Evolutionary conservation across 2,797 vertebrate genomes (phyloP).

Genomic region (Pygocentrus nattereri): DNA sequence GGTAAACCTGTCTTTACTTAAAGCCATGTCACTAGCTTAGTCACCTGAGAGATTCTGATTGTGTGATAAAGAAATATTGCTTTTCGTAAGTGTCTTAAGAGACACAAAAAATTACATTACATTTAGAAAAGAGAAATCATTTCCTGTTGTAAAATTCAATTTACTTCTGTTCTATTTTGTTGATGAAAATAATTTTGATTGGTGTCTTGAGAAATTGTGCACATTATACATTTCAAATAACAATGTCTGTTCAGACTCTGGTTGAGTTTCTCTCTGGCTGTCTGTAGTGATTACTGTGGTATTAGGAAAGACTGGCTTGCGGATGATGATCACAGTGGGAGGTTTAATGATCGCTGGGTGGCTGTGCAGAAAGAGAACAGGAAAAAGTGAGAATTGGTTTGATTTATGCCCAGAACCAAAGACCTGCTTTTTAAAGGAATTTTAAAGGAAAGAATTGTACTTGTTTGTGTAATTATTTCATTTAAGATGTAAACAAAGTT

Average conservation of each 20-base stretch:
- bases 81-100: neutral
- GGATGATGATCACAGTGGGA: conserved; percentile 53
- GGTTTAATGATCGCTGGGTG: conserved; percentile 63
- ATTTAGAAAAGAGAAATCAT: neutral
- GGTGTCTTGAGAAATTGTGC: conserved; percentile 7
- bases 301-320: conserved; percentile 38
- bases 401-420: conserved; percentile 52
- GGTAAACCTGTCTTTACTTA: too few relatives aligned
- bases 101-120: neutral
- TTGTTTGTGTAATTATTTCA: too few relatives aligned
- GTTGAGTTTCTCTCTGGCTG: conserved; percentile 30
- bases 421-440: conserved; percentile 60
- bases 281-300: conserved; percentile 44
- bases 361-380: conserved; percentile 11
- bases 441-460: neutral
- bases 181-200: conserved; percentile 9
- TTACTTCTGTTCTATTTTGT: neutral
- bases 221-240: conserved; percentile 5
- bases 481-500: too few relatives aligned
- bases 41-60: neutral
- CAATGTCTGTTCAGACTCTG: conserved; percentile 16
- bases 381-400: conserved; percentile 49
- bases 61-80: neutral
- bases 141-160: conserved; percentile 21
- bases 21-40: neutral